Base-by-base conservation (phyloP, 2,888 invertebrate genomes). In the Trichacis sp. region DNA sequence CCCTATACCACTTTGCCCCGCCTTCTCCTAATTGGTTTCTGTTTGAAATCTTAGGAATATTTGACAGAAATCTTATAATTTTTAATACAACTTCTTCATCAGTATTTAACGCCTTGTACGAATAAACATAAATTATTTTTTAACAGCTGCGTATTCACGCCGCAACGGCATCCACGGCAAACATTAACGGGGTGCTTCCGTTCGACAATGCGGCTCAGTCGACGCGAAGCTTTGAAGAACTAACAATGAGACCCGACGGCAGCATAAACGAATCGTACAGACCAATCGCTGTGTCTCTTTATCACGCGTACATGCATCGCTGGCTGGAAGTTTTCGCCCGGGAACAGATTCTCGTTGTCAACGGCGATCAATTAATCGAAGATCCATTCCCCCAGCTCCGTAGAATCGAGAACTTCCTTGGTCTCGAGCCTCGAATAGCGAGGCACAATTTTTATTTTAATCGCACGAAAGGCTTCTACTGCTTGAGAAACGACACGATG, bases 371-470 rank as follows among this genome's bases (percentile, higher is more conserved):
- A 71, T 89, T 97, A 64, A 94, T 96, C 76, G 93, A 93, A 77
- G 94, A 97, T 81, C 97, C 97, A 0, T 91, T 95, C 51, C 91
- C 93, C 0, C 95, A 96, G 84, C 85, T 97, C 49, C 90, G 92
- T 74, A 90, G 92, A 73, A 94, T 96, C 74, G 97, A 97, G 85
- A 88, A 89, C 63, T 97, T 97, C 83, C 89, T 97, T 38, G 93
- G 93, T 68, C 85, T 95, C 67, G 87, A 88, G 59, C 87, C 88
- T 68, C 86, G 88, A 49, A 91, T 95, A 70, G 91, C 91, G 54
- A 89, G 91, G 76, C 93, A 93, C 83, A 95, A 96, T 85, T 95
- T 98, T 85, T 96, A 97, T 86, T 98, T 96, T 87, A 98, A 99
- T 86, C 92, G 93, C 85, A 96, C 96, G 12, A 96, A 97, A 85